phyloP scores from a whole-genome alignment of 2,888 invertebrate species.

The Tetragonula carbonaria region DNA sequence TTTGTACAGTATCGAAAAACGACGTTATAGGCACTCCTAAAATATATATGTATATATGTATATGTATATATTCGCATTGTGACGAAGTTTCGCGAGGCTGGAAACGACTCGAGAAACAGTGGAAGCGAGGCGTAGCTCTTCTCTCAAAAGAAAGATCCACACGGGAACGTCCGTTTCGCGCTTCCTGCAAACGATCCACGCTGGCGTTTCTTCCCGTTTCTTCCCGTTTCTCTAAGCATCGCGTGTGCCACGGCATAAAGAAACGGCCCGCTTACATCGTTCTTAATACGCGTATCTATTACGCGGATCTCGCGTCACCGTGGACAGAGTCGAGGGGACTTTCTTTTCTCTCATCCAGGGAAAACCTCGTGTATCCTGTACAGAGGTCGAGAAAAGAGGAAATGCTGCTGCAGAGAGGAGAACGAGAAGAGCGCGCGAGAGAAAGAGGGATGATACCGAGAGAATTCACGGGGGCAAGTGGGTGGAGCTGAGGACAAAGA shows the following conservation, averaged over 20 bases:
- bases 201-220: too few relatives aligned
- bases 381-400: conserved; percentile 23
- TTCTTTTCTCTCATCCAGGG: conserved; percentile 22
- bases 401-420: background rate
- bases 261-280: conserved; percentile 40
- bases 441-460: background rate
- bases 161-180: conserved; percentile 21
- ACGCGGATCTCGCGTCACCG: conserved; percentile 27
- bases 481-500: background rate
- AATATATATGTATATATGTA: too few relatives aligned
- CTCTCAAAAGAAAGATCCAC: conserved; percentile 19
- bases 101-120: conserved; percentile 9
- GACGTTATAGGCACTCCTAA: too few relatives aligned
- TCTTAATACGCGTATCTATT: conserved; percentile 49
- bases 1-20: too few relatives aligned
- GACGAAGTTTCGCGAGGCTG: background rate
- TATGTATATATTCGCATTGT: background rate
- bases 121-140: background rate
- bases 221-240: background rate
- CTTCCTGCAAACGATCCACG: conserved; percentile 9
- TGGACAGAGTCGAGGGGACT: conserved; percentile 41
- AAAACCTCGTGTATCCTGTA: conserved; percentile 26
- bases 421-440: background rate
- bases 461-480: background rate
- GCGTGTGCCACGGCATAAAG: conserved; percentile 20